Conservation (phyloP, 1,140 invertebrate species). For the Pissodes strobi region DNA sequence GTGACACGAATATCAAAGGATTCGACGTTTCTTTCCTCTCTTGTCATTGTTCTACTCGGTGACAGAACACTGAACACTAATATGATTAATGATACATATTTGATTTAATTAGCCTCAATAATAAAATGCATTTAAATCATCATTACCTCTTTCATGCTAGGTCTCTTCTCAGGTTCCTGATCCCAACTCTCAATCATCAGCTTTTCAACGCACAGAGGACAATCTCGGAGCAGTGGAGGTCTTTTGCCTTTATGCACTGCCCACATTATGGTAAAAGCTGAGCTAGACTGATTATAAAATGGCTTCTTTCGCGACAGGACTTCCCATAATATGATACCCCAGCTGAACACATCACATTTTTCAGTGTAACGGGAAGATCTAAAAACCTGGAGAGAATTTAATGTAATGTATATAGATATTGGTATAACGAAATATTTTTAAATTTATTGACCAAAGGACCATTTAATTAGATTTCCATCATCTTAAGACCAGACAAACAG, state of each 20-base stretch:
- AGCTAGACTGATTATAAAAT: constrained; percentile 65
- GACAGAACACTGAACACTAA: too few species aligned
- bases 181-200: constrained; percentile 93
- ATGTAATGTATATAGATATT: too few species aligned
- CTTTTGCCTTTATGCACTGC: constrained; percentile 83
- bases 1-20: too few species aligned
- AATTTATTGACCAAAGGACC: too few species aligned
- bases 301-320: constrained; percentile 88
- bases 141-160: constrained; percentile 84
- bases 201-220: constrained; percentile 85
- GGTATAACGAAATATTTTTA: too few species aligned
- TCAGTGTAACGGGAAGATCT: constrained; percentile 88
- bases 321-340: constrained; percentile 98
- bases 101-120: too few species aligned
- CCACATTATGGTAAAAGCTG: constrained; percentile 92
- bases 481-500: too few species aligned
- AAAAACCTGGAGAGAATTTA: too few species aligned
- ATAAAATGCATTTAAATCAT: neutral
- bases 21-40: too few species aligned
- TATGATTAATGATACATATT: too few species aligned
- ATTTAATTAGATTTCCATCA: too few species aligned
- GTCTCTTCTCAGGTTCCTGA: constrained; percentile 77
- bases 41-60: too few species aligned
- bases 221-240: constrained; percentile 82
- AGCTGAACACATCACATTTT: constrained; percentile 98